Conservation (phyloP, 1,140 invertebrate species). For the Lasioglossum albipes region DNA sequence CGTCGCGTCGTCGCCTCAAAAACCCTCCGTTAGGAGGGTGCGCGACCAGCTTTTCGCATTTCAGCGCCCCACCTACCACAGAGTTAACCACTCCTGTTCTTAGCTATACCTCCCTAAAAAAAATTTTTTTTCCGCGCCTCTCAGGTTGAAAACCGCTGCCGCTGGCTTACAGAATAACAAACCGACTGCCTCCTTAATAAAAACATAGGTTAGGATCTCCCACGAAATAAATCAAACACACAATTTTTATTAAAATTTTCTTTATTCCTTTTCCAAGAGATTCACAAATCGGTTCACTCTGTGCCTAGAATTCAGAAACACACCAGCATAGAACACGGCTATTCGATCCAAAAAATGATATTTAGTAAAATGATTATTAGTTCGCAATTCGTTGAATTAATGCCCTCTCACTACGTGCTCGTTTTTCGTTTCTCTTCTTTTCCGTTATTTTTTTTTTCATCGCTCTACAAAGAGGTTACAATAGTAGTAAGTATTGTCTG, state of each 20-base stretch:
- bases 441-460: not conserved
- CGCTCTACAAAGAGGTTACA: slow-evolving; percentile 22
- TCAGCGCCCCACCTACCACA: no score
- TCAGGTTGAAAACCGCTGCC: no score
- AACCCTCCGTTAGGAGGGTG: no score
- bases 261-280: not conserved
- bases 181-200: no score
- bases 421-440: not conserved
- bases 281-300: slow-evolving; percentile 5
- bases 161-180: no score
- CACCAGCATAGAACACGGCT: slow-evolving; percentile 1
- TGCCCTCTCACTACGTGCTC: slow-evolving; percentile 51
- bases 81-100: no score
- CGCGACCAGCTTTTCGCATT: no score
- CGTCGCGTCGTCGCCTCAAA: no score
- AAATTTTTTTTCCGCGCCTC: no score
- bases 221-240: not conserved
- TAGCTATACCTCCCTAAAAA: no score
- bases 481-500: slow-evolving; percentile 61
- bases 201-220: not conserved
- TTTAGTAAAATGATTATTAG: slow-evolving; percentile 40
- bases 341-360: not conserved
- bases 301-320: slow-evolving; percentile 6
- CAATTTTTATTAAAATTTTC: not conserved
- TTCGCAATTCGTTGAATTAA: slow-evolving; percentile 50